These are phyloP conservation scores for Mus minutoides DNA, from an alignment of 2,797 vertebrate genomes.

Conservation along the genomic window DNA sequence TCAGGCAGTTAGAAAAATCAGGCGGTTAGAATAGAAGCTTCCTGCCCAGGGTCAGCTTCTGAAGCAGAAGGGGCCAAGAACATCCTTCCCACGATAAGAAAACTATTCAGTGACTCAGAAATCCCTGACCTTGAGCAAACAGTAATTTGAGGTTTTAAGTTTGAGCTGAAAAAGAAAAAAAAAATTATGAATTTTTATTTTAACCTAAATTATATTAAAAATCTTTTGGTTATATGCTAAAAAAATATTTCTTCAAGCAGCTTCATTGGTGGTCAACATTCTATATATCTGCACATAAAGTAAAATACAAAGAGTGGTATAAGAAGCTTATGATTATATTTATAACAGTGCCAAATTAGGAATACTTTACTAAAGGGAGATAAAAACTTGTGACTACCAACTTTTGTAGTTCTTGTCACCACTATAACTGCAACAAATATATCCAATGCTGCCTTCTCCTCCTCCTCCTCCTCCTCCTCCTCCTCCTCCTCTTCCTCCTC, in stretches of 20 bases:
- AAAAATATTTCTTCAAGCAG: slow-evolving; percentile 5
- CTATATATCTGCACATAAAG: background rate
- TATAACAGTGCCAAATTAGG: background rate
- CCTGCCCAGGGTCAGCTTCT: too few relatives aligned
- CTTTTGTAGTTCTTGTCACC: background rate
- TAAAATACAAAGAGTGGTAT: background rate
- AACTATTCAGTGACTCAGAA: too few relatives aligned
- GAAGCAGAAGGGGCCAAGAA: too few relatives aligned
- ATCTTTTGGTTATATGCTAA: too few relatives aligned
- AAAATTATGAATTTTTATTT: too few relatives aligned
- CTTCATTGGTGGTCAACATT: slow-evolving; percentile 30
- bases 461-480: background rate
- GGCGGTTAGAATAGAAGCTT: too few relatives aligned
- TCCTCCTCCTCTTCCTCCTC: background rate
- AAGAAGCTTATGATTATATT: background rate
- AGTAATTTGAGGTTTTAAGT: too few relatives aligned
- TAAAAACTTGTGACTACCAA: background rate
- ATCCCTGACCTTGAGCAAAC: too few relatives aligned
- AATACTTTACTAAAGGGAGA: background rate
- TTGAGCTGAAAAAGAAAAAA: too few relatives aligned
- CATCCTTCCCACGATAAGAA: too few relatives aligned
- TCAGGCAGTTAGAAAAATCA: too few relatives aligned
- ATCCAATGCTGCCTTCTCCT: background rate
- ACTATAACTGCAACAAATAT: background rate
- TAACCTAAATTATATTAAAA: too few relatives aligned